phyloP scores from a whole-genome alignment of 2,888 invertebrate species.

The Tuta absoluta region DNA sequence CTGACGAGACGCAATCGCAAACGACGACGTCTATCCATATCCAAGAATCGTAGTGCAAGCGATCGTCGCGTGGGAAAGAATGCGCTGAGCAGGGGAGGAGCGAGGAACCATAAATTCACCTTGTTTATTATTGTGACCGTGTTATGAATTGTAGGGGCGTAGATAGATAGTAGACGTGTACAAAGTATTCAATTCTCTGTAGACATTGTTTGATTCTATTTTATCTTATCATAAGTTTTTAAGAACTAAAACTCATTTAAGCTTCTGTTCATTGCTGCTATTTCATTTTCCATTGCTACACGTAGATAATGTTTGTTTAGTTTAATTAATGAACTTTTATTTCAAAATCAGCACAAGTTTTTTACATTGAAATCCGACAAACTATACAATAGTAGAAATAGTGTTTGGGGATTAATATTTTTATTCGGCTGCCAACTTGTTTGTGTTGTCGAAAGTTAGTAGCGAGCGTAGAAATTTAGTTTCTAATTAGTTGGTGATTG shows the following conservation, averaged over 20 bases:
- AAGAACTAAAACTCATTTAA: too few species aligned
- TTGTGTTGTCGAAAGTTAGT: too few species aligned
- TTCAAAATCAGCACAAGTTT: too few species aligned
- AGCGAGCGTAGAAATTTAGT: too few species aligned
- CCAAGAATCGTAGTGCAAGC: slow-evolving; percentile 14
- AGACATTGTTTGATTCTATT: background rate
- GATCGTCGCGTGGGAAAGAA: slow-evolving; percentile 23
- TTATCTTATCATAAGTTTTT: slow-evolving; percentile 3
- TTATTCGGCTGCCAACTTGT: too few species aligned
- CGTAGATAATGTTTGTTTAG: too few species aligned
- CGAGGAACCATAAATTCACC: background rate
- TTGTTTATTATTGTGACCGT: slow-evolving; percentile 10
- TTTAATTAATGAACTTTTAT: too few species aligned
- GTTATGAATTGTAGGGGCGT: background rate
- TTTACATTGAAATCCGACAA: too few species aligned
- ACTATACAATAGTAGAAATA: too few species aligned
- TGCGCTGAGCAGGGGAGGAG: slow-evolving; percentile 11
- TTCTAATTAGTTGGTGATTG: too few species aligned
- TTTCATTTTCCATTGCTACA: background rate
- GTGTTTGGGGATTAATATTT: too few species aligned
- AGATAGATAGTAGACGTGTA: background rate
- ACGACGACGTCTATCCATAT: slow-evolving; percentile 10
- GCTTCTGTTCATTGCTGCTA: background rate
- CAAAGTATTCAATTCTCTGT: background rate
- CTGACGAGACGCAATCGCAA: background rate